Evolutionary conservation across 2,113 vertebrate species (phyloP).

Genomic region (Lepus americanus): DNA sequence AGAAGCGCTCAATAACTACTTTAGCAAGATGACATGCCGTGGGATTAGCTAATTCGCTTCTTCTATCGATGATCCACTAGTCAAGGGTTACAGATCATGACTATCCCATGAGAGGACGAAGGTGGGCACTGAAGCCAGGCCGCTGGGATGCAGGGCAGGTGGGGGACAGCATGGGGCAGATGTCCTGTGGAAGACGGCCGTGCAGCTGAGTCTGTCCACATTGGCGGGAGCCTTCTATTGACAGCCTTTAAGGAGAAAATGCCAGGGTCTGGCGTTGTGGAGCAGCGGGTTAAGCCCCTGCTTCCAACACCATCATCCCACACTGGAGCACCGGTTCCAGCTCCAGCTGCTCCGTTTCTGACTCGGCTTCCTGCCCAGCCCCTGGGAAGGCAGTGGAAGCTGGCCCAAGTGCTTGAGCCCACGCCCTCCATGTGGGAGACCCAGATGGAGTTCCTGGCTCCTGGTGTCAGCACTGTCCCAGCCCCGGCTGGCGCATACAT

Average conservation of each 20-base stretch:
- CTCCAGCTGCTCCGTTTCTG: too few relatives aligned
- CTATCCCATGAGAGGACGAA: neutral
- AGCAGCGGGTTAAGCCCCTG: too few relatives aligned
- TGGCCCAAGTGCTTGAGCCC: too few relatives aligned
- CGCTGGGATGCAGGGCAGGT: accelerated
- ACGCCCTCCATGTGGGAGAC: too few relatives aligned
- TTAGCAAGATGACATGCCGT: neutral
- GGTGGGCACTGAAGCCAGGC: neutral
- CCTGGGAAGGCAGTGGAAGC: too few relatives aligned
- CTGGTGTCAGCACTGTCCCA: too few relatives aligned
- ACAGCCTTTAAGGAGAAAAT: neutral
- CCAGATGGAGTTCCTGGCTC: too few relatives aligned
- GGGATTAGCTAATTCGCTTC: neutral
- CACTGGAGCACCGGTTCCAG: too few relatives aligned
- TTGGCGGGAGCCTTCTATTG: neutral
- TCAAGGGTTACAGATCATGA: neutral
- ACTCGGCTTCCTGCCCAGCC: too few relatives aligned
- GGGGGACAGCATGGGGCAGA: neutral
- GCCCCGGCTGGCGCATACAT: too few relatives aligned
- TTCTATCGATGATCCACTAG: conserved; percentile 4
- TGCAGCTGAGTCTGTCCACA: neutral
- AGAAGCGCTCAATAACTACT: neutral
- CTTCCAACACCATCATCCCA: too few relatives aligned
- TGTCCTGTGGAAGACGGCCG: accelerated
- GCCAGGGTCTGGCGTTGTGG: too few relatives aligned